These are phyloP conservation scores for Chloroceryle inda DNA, from an alignment of 2,797 vertebrate genomes.

Conservation along the genomic window DNA sequence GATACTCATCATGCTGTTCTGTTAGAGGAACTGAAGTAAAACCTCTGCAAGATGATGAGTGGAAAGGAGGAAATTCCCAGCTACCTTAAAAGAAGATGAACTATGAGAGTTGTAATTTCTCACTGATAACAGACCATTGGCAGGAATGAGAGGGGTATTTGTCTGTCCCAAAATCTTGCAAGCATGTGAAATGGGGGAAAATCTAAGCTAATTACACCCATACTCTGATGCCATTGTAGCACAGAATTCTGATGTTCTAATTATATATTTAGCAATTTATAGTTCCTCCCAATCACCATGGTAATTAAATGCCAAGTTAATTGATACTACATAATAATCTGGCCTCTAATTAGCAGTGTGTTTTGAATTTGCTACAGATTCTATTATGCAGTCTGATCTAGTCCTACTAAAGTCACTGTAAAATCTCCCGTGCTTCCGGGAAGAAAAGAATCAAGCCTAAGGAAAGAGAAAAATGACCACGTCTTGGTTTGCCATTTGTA, in stretches of 20 bases:
- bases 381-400: neutral
- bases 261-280: conserved; percentile 39
- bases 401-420: neutral
- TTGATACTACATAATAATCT: neutral
- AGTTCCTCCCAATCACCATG: conserved; percentile 28
- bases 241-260: conserved; percentile 34
- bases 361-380: conserved; percentile 7
- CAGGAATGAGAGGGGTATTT: neutral
- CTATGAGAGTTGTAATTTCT: neutral
- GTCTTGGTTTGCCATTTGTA: neutral
- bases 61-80: conserved; percentile 23
- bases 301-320: conserved; percentile 40
- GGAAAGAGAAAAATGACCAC: neutral
- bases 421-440: neutral
- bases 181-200: neutral
- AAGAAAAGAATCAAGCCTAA: neutral
- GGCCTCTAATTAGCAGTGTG: conserved; percentile 34
- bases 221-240: neutral
- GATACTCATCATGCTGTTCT: neutral
- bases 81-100: neutral
- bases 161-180: conserved; percentile 16
- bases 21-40: conserved; percentile 17
- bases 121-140: conserved; percentile 4
- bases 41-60: neutral
- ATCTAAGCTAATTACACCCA: neutral